Evolutionary conservation across 2,888 invertebrate species (phyloP), one percentile per base, ranked within the genome.

Genomic region (Cactoblastis cactorum): DNA sequence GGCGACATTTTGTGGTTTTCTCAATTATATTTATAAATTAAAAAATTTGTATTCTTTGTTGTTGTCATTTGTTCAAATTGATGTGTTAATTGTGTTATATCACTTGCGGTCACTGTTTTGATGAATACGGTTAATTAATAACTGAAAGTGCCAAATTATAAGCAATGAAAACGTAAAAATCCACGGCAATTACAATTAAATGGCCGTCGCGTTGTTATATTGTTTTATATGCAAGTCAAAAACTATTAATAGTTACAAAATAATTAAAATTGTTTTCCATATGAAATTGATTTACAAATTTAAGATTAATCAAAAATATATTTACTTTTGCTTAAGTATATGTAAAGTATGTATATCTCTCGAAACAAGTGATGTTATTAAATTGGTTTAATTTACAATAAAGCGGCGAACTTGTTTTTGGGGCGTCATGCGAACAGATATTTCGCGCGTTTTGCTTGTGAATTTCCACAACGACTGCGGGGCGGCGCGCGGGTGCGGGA

Each of bases 381-480:
- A 51, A 50, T 53, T 43, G 43, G 33, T 50, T 37, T 33, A 50
- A 55, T 55, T 55, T 52, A 45, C 43, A 37, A 49, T 47, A 37
- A 61, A 62, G 58, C 55, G 57, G 61, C 60, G 61, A 61, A 63
- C 65, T 59, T 59, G 56, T 49, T 18, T 41, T 41, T 12, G 37
- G n/a, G 28, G 18, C 24, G 38, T 14, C 37, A 39, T 12, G 8
- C 33, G 18, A 33, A 58, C 59, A 54, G 56, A 54, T 63, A 60
- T 68, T 68, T 68, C 62, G 56, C 60, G 62, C 61, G 53, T 56
- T 68, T 61, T 62, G 61, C 63, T 62, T 64, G 67, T 62, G 63
- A 67, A 69, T 69, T 69, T 71, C 68, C 66, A 71, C 64, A 71
- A 67, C 65, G 66, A 67, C 64, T 62, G 51, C 57, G 54, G 48